Conservation (phyloP, 64 coral and sea anemone genomes). For the Pocillopora damicornis region DNA sequence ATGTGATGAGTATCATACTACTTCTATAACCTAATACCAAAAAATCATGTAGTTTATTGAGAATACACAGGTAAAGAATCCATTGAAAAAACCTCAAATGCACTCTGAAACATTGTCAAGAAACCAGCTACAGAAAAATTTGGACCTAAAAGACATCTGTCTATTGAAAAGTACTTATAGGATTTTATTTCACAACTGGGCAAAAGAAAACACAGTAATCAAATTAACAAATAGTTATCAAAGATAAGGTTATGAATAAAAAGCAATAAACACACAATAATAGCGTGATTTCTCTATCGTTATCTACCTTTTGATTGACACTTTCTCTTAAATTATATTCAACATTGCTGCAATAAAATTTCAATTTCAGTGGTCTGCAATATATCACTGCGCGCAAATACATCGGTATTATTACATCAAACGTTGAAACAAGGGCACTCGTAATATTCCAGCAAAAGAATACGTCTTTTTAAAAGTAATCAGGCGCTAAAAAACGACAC, state of each 20-base stretch:
- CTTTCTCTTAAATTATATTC: background rate
- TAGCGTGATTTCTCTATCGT: background rate
- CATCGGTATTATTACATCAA: background rate
- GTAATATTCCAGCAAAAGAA: too few relatives aligned
- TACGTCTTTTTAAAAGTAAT: too few relatives aligned
- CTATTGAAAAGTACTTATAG: too few relatives aligned
- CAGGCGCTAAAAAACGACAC: too few relatives aligned
- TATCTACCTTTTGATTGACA: background rate
- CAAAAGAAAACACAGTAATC: background rate
- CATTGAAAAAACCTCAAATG: background rate
- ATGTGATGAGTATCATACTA: background rate
- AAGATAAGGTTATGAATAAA: background rate
- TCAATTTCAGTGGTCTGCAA: background rate
- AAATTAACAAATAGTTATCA: background rate
- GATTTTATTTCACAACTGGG: too few relatives aligned
- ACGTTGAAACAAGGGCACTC: too few relatives aligned
- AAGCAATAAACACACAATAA: background rate
- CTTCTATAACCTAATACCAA: background rate
- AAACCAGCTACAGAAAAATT: too few relatives aligned
- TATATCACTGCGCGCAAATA: background rate
- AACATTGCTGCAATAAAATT: background rate
- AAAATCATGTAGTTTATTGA: background rate
- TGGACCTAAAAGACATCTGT: too few relatives aligned
- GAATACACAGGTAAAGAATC: background rate
- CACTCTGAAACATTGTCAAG: background rate